Percentiles rank a stretch among this genome's conserved stretches.
These are phyloP conservation scores for pig (Sus scrofa) DNA, from an alignment of 2,113 vertebrate genomes.

Conservation along the genomic window DNA sequence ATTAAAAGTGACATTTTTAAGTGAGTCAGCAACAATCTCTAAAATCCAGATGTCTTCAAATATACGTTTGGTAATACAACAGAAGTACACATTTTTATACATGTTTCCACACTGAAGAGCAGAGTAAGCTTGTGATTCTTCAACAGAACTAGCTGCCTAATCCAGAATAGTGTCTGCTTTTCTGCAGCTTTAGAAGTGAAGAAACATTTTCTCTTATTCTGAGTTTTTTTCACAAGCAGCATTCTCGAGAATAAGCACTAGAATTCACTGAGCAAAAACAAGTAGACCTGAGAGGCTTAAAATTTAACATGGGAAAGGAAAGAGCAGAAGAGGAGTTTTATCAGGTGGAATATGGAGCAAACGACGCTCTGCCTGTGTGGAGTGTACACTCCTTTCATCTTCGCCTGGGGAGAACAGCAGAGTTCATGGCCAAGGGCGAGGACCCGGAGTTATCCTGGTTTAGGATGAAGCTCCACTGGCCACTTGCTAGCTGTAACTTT, in stretches of 20 bases:
- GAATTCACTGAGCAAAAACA: not conserved
- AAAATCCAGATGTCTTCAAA: not conserved
- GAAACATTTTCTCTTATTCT: not conserved
- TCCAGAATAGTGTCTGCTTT: not conserved
- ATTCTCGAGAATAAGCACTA: not conserved
- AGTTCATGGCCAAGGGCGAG: not conserved
- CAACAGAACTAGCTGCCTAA: not conserved
- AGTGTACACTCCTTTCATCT: too few relatives aligned
- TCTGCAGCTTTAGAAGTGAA: not conserved
- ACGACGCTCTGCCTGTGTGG: not conserved
- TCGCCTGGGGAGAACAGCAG: not conserved
- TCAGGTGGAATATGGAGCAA: not conserved
- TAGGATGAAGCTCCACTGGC: not conserved
- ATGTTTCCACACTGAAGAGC: fast-evolving
- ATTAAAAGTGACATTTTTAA: not conserved
- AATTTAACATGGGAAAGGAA: not conserved
- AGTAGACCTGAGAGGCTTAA: not conserved
- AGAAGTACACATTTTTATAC: not conserved
- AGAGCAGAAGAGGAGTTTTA: not conserved
- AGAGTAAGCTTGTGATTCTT: too few relatives aligned
- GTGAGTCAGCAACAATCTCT: not conserved
- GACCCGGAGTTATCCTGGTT: not conserved
- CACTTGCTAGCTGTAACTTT: not conserved
- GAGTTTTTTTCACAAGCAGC: not conserved
- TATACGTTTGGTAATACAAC: not conserved